Base-by-base conservation (phyloP, 2,797 vertebrate species). In the Pseudochirops corinnae region DNA sequence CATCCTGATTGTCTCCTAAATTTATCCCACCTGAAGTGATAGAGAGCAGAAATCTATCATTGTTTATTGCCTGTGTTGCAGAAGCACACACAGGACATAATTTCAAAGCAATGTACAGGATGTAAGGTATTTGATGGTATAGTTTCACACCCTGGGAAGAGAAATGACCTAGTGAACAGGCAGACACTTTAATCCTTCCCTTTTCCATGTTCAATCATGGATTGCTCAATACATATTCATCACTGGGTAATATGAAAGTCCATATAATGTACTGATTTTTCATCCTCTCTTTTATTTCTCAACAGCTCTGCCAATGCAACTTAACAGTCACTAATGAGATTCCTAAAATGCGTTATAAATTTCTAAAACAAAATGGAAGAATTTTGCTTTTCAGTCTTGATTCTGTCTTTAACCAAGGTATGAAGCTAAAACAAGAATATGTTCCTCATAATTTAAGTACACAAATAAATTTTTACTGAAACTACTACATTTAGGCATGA, bases 1-100 rank as follows among this genome's bases (percentile, higher is more conserved):
- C 50, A 90, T 87, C 94, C 93, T 91, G 53, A 97, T 57, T 97
- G 93, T 96, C 98, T 98, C 95, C 87, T 95, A 98, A 96, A 95
- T 93, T 97, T 96, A 97, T 90, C 91, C 56, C 74, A 93, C 53
- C 21, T 60, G 82, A 98, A 93, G 62, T 39, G 46, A 93, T 93
- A 94, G 31, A 90, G 52, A 90, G 29, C 12, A 94, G 95, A 93
- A 97, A 98, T 98, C 93, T 94, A 60, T 98, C 97, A 97, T 46
- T 21, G 92, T 90, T 98, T 98, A 98, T 87, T 93, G 93, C 46
- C 95, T 96, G 91, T 91, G 52, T 56, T 94, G 33, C 39, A 56
- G 53, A 97, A 97, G 97, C 93, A 95, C 12, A 62, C 90, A 93
- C 91, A 96, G 97, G 14, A 94, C 55, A 93, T 11, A 74, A 97